Evolutionary conservation across 2,888 invertebrate species (phyloP).

Genomic region (Machimus rusticus): DNA sequence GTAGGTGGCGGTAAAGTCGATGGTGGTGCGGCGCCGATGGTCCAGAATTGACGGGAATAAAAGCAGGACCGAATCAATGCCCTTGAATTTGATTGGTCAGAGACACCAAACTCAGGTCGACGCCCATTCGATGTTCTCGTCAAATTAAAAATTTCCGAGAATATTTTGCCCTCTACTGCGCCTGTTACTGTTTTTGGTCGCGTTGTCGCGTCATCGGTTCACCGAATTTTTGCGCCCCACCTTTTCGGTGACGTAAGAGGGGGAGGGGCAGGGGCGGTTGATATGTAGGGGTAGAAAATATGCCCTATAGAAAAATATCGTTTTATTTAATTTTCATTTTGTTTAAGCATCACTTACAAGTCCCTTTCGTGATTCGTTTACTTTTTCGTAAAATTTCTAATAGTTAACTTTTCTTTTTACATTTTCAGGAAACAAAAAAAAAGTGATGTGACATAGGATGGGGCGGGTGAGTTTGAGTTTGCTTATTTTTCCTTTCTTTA

Average conservation of each 20-base stretch:
- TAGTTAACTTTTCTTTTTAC: not conserved
- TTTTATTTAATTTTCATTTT: not conserved
- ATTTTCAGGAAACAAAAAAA: not conserved
- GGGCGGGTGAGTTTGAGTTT: no score
- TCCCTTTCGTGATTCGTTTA: not conserved
- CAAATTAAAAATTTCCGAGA: not conserved
- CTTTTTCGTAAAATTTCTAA: not conserved
- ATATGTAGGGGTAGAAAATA: no score
- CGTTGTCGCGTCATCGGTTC: no score
- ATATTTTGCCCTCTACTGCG: not conserved
- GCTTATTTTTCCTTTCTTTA: no score
- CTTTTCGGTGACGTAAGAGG: not conserved
- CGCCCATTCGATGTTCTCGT: not conserved
- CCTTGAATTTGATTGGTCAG: not conserved
- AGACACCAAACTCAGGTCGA: not conserved
- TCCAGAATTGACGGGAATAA: no score
- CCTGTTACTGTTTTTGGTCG: not conserved
- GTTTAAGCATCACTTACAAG: not conserved
- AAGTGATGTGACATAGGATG: no score
- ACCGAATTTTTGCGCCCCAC: not conserved
- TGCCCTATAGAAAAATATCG: not conserved
- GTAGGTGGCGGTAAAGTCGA: no score
- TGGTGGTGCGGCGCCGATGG: no score
- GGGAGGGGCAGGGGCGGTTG: not conserved
- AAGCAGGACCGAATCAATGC: no score